Evolutionary conservation across 2,888 invertebrate species (phyloP), one percentile per base, ranked within the genome.

Genomic region (Lasiommata megera): DNA sequence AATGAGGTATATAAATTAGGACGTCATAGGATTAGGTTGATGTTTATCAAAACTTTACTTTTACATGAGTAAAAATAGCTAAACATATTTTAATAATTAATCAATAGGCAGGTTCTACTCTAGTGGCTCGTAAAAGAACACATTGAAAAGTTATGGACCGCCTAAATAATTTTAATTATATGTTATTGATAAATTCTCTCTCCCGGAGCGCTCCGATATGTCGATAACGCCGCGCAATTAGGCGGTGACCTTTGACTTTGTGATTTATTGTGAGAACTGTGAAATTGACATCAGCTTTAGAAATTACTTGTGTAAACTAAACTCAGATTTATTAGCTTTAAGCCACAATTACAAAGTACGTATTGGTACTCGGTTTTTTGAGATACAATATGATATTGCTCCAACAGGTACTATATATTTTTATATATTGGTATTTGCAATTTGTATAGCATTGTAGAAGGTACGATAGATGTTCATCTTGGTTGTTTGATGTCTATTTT

Each of bases 141-240:
- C 23, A 29, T 43, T 58, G 23, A 55, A 55, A 61, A 58, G 38
- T 53, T 47, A 70, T 70, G 74, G 69, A 68, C 73, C 80, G 70
- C 74, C 82, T 86, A 86, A 88, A 89, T 86, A 86, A 84, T 89
- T 90, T 89, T 90, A 90, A 90, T 90, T 90, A 89, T 82, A 88
- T 82, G 87, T 88, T 88, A 88, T 90, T 87, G 88, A 88, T 88
- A 84, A 84, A 89, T 86, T 83, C 82, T 82, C 79, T 81, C 76
- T 81, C 80, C 77, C 77, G 80, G 74, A 84, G 86, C 87, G 85
- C 69, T 78, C 66, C 72, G 84, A 84, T 84, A 82, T 80, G 76
- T 82, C 84, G 88, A 85, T 85, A 83, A 79, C 80, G 79, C 82
- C 72, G 80, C 79, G 80, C 82, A 88, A 88, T 89, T 88, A 89